Evolutionary conservation across 2,113 vertebrate genomes (phyloP).

Genomic region (Brevimyrus niger): DNA sequence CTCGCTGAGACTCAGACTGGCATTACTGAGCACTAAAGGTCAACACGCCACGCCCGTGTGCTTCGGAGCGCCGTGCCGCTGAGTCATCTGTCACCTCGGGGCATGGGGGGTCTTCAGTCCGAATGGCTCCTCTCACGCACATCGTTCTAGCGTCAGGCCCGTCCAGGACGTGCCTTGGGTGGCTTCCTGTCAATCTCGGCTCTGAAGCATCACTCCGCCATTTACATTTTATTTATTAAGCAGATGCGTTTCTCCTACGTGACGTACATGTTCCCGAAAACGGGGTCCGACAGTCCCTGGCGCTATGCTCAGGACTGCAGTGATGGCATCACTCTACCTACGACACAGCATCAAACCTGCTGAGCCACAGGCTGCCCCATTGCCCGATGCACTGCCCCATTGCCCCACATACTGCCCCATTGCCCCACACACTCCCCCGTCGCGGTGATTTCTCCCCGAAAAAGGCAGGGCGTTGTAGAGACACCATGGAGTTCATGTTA

Average conservation of each 20-base stretch:
- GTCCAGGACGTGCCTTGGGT: neutral
- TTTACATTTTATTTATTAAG: neutral
- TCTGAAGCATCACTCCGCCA: neutral
- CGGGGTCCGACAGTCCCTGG: neutral
- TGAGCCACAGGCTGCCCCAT: neutral
- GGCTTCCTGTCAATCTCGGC: neutral
- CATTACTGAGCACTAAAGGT: constrained; percentile 19
- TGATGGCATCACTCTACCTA: neutral
- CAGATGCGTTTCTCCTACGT: neutral
- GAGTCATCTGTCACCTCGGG: neutral
- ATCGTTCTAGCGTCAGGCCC: neutral
- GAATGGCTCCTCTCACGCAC: neutral
- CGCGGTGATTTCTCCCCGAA: neutral
- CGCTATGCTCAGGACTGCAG: neutral
- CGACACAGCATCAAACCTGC: neutral
- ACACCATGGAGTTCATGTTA: neutral
- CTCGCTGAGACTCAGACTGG: constrained; percentile 8
- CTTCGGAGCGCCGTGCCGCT: neutral
- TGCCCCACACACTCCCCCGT: neutral
- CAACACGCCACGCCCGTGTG: neutral
- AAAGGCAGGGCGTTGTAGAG: neutral
- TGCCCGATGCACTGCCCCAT: neutral
- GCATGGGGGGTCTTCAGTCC: neutral
- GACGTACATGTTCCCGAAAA: neutral
- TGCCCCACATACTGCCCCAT: neutral